Evolutionary conservation across 1,140 invertebrate genomes (phyloP).

Genomic region (Ctenoplectra terminalis): DNA sequence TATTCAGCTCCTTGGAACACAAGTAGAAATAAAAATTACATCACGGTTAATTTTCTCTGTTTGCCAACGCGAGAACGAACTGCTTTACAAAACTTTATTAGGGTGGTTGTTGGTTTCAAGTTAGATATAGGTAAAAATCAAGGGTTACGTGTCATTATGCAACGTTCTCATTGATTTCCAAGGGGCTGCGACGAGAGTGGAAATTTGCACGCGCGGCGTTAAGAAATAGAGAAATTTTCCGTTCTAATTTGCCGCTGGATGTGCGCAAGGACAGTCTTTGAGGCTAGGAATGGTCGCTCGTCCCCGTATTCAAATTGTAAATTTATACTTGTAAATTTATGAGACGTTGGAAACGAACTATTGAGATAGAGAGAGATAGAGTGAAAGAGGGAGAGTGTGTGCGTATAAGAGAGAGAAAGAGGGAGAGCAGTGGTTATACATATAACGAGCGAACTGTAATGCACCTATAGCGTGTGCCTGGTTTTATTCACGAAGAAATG

Average conservation of each 20-base stretch:
- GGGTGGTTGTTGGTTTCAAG: too few species aligned
- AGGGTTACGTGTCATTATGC: neutral
- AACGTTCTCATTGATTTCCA: neutral
- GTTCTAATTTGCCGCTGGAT: constrained; percentile 34
- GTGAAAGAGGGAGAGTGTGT: neutral
- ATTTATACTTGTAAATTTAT: constrained; percentile 52
- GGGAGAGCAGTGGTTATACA: neutral
- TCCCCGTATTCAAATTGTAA: constrained; percentile 38
- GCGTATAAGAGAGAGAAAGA: neutral
- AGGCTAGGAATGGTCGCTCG: neutral
- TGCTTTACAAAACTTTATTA: too few species aligned
- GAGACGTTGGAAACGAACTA: constrained; percentile 52
- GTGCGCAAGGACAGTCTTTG: constrained; percentile 14
- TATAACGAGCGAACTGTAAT: constrained; percentile 44
- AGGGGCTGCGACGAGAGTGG: neutral
- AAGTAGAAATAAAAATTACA: too few species aligned
- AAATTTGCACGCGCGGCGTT: neutral
- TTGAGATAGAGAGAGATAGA: neutral
- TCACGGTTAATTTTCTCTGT: too few species aligned
- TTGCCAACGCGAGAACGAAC: too few species aligned
- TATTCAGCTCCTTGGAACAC: neutral
- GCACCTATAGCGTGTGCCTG: constrained; percentile 21
- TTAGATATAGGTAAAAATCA: too few species aligned
- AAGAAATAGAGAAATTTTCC: constrained; percentile 8
- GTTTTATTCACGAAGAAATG: constrained; percentile 39